These are phyloP conservation scores for Temnopleurus reevesii DNA, from an alignment of 53 echinoderm and acorn worm species.

Conservation along the genomic window DNA sequence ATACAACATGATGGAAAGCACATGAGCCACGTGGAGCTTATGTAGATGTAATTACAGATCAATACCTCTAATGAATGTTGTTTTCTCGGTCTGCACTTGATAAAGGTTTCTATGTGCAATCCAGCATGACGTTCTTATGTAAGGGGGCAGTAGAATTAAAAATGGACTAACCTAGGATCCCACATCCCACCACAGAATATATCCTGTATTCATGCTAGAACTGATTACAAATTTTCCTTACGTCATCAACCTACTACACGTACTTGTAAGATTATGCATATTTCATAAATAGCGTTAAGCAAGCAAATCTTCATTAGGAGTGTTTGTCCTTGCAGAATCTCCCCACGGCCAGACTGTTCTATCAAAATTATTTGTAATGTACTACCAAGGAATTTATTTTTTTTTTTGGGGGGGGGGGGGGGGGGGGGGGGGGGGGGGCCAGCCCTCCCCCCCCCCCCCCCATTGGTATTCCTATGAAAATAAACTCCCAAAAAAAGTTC, in stretches of 20 bases:
- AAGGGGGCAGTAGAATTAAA: background rate
- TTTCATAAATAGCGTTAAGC: too few species aligned
- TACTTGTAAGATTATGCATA: too few species aligned
- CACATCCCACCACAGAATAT: background rate
- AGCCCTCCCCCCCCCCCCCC: background rate
- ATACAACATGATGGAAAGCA: background rate
- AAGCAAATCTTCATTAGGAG: too few species aligned
- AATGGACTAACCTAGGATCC: background rate
- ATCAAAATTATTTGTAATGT: too few species aligned
- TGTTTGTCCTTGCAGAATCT: too few species aligned
- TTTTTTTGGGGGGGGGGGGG: too few species aligned
- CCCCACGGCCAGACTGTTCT: too few species aligned
- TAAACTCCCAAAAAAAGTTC: too few species aligned
- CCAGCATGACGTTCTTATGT: background rate
- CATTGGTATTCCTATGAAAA: background rate
- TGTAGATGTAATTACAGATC: slow-evolving; percentile 30
- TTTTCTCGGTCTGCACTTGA: background rate
- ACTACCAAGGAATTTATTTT: too few species aligned
- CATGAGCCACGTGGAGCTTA: background rate
- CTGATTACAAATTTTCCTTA: background rate
- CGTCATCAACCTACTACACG: slow-evolving; percentile 25
- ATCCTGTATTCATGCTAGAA: slow-evolving; percentile 18
- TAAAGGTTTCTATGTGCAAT: background rate
- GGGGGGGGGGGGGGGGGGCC: too few species aligned
- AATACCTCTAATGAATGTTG: background rate